Evolutionary conservation across 37 sponge, comb jelly and placozoan species (phyloP).

Genomic region (Halichondria panicea): DNA sequence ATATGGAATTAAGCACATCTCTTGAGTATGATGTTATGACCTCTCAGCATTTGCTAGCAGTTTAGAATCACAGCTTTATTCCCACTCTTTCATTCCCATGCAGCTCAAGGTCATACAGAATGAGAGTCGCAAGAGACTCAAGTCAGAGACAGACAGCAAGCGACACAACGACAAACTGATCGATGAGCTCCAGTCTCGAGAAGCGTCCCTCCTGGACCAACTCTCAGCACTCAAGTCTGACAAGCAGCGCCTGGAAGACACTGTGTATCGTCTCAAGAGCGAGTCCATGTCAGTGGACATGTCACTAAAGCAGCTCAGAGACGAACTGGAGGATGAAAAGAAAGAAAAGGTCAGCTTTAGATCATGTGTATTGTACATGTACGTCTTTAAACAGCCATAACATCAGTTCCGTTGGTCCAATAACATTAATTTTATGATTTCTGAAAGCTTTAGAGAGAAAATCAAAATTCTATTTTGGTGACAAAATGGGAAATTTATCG

Average conservation of each 20-base stretch:
- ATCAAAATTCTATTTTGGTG: too few relatives aligned
- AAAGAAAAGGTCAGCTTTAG: slow-evolving; percentile 24
- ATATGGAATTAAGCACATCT: too few relatives aligned
- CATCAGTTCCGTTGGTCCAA: too few relatives aligned
- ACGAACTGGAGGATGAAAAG: slow-evolving; percentile 52
- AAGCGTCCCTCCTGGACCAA: slow-evolving; percentile 10
- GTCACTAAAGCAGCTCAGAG: slow-evolving; percentile 32
- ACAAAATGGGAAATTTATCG: too few relatives aligned
- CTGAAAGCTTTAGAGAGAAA: too few relatives aligned
- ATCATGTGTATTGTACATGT: too few relatives aligned
- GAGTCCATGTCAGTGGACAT: slow-evolving; percentile 13
- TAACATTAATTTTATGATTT: too few relatives aligned
- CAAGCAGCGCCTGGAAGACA: slow-evolving; percentile 65
- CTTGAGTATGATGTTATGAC: not conserved
- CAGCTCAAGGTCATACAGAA: slow-evolving; percentile 12
- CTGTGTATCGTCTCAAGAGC: slow-evolving; percentile 54
- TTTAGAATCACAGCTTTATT: too few relatives aligned
- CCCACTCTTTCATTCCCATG: not conserved
- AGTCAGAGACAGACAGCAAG: slow-evolving; percentile 30
- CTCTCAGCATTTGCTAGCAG: not conserved
- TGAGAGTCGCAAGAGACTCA: slow-evolving; percentile 33
- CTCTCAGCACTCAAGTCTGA: slow-evolving; percentile 37
- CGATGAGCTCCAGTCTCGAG: slow-evolving; percentile 22
- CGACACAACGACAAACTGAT: slow-evolving; percentile 23
- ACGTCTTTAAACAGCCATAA: too few relatives aligned